These are phyloP conservation scores for Catostomus latipinnis DNA, from an alignment of 2,797 vertebrate genomes.

Conservation along the genomic window DNA sequence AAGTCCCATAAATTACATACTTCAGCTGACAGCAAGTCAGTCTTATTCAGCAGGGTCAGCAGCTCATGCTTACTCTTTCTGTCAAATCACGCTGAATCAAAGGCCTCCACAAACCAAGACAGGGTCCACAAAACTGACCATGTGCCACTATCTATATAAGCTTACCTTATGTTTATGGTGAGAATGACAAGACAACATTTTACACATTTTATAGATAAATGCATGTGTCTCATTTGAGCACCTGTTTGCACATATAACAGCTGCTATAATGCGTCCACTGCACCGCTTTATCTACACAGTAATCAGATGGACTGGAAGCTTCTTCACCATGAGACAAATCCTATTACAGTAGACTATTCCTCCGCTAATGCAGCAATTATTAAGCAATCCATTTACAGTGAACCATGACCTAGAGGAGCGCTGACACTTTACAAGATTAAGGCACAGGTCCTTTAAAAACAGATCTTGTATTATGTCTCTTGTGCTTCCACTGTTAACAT, in stretches of 20 bases:
- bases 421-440: slow-evolving; percentile 33
- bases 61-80: neutral
- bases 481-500: neutral
- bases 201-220: neutral
- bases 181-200: neutral
- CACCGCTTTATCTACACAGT: slow-evolving; percentile 30
- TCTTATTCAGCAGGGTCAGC: neutral
- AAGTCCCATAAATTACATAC: neutral
- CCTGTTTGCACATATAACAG: neutral
- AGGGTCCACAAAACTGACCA: neutral
- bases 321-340: slow-evolving; percentile 44
- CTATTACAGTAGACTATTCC: slow-evolving; percentile 46
- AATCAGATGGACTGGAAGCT: slow-evolving; percentile 45
- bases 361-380: slow-evolving; percentile 36
- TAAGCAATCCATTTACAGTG: slow-evolving; percentile 46
- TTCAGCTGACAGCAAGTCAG: neutral
- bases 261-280: slow-evolving; percentile 29
- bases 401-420: slow-evolving; percentile 43
- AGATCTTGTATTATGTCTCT: neutral
- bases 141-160: neutral
- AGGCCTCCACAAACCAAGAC: neutral
- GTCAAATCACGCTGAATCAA: slow-evolving; percentile 24
- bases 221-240: slow-evolving; percentile 4
- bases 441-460: slow-evolving; percentile 21
- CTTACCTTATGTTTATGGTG: slow-evolving; percentile 1